Evolutionary conservation across 2,888 invertebrate genomes (phyloP), one percentile per base, ranked within the genome.

Genomic region (Hanleya hanleyi): DNA sequence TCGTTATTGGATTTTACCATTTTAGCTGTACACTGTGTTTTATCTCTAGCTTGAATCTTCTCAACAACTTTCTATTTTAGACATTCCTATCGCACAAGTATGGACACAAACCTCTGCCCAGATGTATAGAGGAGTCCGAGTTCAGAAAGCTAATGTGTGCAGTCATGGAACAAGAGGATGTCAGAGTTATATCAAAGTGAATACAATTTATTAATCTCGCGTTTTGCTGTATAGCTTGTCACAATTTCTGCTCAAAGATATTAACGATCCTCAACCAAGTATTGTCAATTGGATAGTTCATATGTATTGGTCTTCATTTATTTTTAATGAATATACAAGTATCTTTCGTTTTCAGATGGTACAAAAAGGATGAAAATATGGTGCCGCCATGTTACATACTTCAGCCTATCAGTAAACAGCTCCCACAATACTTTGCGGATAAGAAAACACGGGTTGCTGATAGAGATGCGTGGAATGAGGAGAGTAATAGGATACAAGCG

Each of bases 341-440:
- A 7, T 9, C 62, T n/a, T 33, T 50, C 12, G 15, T 67, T 41
- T 57, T 12, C 33, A 91, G 91, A n/a, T 85, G 84, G 82, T 85
- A 79, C 71, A 69, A 41, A 26, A 57, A 77, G 9, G 84, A 85
- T 68, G 76, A 76, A 6, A 85, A 85, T 66, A 71, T 74, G n/a
- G 64, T 79, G 22, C 84, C 83, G 2, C 73, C 79, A 22, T 70
- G 76, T 36, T 85, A 84, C 70, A 61, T 67, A 1, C 77, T 85
- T 22, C 76, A 76, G 68, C 78, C 81, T 6, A 81, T 85, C 51
- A 76, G 73, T 62, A 71, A 72, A n/a, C 92, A 92, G 85, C 92
- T 93, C 74, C 92, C 93, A 4, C 92, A 92, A 32, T 92, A 93
- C 79, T 91, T 22, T 47, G 7, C 18, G 47, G 57, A 57, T 3